Evolutionary conservation across 92 coral and sea anemone species (phyloP).

Genomic region (Diadumene lineata): DNA sequence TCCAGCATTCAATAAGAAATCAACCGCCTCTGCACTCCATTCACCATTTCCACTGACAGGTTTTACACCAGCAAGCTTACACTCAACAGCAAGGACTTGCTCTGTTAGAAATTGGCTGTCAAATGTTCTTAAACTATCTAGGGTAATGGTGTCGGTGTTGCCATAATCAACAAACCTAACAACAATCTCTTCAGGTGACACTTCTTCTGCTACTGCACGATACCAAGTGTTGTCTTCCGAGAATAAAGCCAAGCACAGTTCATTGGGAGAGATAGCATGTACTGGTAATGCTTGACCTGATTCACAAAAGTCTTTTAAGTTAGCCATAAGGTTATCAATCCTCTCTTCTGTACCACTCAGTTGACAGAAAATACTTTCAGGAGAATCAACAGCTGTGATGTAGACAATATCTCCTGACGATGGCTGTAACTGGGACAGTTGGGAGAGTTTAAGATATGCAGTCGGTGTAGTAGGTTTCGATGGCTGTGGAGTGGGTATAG

Average conservation of each 20-base stretch:
- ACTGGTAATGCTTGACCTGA: constrained; percentile 8
- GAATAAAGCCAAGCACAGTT: constrained; percentile 80
- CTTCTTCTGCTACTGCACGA: constrained; percentile 65
- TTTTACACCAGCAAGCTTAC: constrained; percentile 56
- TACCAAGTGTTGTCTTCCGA: constrained; percentile 85
- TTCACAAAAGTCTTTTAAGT: constrained; percentile 61
- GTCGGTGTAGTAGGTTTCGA: not conserved
- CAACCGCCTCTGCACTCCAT: constrained; percentile 44
- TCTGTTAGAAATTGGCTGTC: constrained; percentile 35
- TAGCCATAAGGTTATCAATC: constrained; percentile 65
- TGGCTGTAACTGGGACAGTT: constrained; percentile 39
- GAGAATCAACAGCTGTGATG: constrained; percentile 75
- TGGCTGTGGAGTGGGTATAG: not conserved
- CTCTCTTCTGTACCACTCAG: constrained; percentile 71
- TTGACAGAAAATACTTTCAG: constrained; percentile 74
- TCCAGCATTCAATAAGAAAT: constrained; percentile 49
- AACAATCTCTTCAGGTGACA: constrained; percentile 32
- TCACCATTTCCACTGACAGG: constrained; percentile 29
- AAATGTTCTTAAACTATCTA: constrained; percentile 38
- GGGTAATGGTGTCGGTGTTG: constrained; percentile 59
- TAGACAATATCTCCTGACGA: constrained; percentile 58
- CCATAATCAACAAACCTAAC: constrained; percentile 92
- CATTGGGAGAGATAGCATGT: constrained; percentile 35
- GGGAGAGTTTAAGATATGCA: constrained; percentile 9
- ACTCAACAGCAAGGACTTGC: constrained; percentile 72